Base-by-base conservation (phyloP, 2,888 invertebrate genomes). In the Pelosia muscerda region DNA sequence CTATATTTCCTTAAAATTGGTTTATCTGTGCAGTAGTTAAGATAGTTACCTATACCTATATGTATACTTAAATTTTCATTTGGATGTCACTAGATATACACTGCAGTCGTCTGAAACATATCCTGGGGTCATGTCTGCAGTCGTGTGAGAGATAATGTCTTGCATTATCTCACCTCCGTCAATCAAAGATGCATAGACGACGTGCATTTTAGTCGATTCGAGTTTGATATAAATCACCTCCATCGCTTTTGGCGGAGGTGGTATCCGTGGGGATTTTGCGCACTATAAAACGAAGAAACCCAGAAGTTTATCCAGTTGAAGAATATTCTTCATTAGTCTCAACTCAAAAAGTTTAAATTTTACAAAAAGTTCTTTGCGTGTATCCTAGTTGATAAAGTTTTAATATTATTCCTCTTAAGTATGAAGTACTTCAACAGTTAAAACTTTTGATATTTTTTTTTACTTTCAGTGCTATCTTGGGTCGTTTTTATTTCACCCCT, bases 401-500 rank as follows among this genome's bases (percentile, higher is more conserved):
- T 19, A 42, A 9, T 15, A 61, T 61, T 61, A 26, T 61, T 25
- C 11, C 26, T 22, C 42, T 6, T 9, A 10, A 25, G 9, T 25
- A 25, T 11, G 25, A 25, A 57, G 10, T 19, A 15, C 9, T 25
- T 10, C 23, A 25, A 38, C 15, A 19, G 49, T 49, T n/a, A 55
- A 54, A 55, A 26, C n/a, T 42, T 19, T 19, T 42, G 19, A 42
- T 1, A 25, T 13, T 59, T 59, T 22, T 6, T 2, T 13, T 10
- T 23, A 42, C 26, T 28, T 28, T 56, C 72, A 94, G 94, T 28
- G 84, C 92, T 6, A 89, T 95, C 67, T 69, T 91, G 26, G 84
- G 78, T 66, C 90, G 92, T 11, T 95, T 87, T 83, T 94, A 90
- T 82, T 95, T 94, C 75, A 92, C 92, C 8, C 86, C 92, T 1